Evolutionary conservation across 2,113 vertebrate species (phyloP).

Genomic region (Vanacampus margaritifer): DNA sequence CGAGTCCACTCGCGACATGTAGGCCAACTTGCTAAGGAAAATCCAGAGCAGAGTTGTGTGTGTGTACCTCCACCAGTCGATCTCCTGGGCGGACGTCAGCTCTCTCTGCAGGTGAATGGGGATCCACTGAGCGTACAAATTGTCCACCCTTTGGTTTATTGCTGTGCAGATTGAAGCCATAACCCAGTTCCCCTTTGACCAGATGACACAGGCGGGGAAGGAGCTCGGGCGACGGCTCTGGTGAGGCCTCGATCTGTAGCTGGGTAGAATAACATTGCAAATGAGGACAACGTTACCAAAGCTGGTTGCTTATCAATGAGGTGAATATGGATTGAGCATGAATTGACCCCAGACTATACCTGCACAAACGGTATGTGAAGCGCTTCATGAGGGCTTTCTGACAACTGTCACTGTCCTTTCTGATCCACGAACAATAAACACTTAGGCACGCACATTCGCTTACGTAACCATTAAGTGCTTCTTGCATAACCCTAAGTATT

Average conservation of each 20-base stretch:
- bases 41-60: neutral
- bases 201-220: constrained; percentile 86
- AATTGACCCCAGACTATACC: no score
- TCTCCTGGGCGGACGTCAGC: constrained; percentile 84
- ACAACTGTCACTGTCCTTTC: constrained; percentile 14
- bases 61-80: constrained; percentile 84
- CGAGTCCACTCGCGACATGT: neutral
- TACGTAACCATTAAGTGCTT: neutral
- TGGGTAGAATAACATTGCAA: constrained; percentile 1
- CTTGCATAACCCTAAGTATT: neutral
- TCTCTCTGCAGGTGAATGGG: constrained; percentile 75
- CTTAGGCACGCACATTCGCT: neutral
- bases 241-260: constrained; percentile 54
- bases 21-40: neutral
- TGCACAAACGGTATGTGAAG: no score
- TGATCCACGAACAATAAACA: constrained; percentile 10
- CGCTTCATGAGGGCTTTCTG: constrained; percentile 5
- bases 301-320: no score
- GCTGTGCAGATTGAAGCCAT: constrained; percentile 93
- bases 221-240: constrained; percentile 72
- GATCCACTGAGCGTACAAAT: constrained; percentile 88
- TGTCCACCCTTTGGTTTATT: constrained; percentile 84
- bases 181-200: constrained; percentile 79
- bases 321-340: no score
- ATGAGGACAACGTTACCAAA: neutral